These are phyloP conservation scores for Brachionus rubens DNA, from an alignment of 1,140 invertebrate species.

Conservation along the genomic window DNA sequence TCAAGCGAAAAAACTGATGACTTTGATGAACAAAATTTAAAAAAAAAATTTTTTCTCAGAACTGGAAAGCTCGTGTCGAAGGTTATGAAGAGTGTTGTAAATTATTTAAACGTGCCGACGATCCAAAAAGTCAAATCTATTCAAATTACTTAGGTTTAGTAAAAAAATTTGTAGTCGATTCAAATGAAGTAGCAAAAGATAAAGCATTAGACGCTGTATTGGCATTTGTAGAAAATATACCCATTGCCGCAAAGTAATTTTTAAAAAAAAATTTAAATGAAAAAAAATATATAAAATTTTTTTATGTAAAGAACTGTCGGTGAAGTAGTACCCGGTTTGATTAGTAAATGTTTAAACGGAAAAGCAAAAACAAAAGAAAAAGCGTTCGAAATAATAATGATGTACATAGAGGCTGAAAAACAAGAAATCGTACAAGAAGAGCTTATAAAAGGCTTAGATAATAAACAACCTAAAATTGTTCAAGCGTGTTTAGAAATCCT, in stretches of 20 bases:
- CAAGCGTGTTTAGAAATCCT: constrained; percentile 75
- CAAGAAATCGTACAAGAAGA: constrained; percentile 79
- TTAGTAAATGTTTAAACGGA: constrained; percentile 85
- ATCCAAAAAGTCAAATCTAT: constrained; percentile 86
- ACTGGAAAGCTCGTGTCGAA: constrained; percentile 87
- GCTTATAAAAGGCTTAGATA: constrained; percentile 79
- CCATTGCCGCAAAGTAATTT: constrained; percentile 64
- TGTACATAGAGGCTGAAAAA: constrained; percentile 94
- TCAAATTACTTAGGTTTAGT: constrained; percentile 82
- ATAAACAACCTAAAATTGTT: constrained; percentile 93
- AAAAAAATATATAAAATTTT: neutral
- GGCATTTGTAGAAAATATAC: constrained; percentile 67
- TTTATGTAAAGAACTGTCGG: constrained; percentile 69
- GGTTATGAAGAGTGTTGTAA: constrained; percentile 90
- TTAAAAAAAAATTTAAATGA: neutral
- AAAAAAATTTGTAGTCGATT: constrained; percentile 91
- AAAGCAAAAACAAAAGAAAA: constrained; percentile 87
- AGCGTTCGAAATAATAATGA: constrained; percentile 78
- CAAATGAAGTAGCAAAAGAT: constrained; percentile 89
- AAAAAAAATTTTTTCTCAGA: constrained; percentile 56
- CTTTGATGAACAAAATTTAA: no score
- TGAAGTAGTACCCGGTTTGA: constrained; percentile 82
- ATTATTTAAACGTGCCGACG: constrained; percentile 67
- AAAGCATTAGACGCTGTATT: constrained; percentile 87
- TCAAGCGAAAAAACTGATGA: no score